These are phyloP conservation scores for Pseudonaja textilis DNA, from an alignment of 2,113 vertebrate species.

Conservation along the genomic window DNA sequence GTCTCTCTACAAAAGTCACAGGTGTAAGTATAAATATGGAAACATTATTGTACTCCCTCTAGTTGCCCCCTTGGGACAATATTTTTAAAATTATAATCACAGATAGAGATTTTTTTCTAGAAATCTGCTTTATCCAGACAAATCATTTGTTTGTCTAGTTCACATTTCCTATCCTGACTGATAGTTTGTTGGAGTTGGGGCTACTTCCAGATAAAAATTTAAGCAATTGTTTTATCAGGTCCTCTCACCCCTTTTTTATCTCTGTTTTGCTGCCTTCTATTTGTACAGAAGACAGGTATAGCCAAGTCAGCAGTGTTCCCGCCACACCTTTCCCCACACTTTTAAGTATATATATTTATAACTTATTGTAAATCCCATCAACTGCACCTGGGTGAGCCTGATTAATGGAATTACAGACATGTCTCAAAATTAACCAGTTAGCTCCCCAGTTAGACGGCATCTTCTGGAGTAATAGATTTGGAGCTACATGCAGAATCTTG, in stretches of 20 bases:
- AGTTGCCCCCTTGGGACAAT: not conserved
- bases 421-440: not conserved
- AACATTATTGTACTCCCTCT: not conserved
- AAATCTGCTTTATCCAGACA: not conserved
- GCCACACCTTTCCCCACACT: not conserved
- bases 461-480: not conserved
- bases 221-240: not conserved
- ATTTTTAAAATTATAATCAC: not conserved
- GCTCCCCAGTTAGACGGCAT: not conserved
- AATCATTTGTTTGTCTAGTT: too few species aligned
- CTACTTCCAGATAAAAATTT: not conserved
- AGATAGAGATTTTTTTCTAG: not conserved
- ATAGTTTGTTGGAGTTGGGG: not conserved
- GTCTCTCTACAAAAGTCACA: not conserved
- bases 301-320: not conserved
- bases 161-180: not conserved
- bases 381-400: not conserved
- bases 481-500: not conserved
- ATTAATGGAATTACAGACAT: not conserved
- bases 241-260: not conserved
- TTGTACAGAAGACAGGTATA: not conserved
- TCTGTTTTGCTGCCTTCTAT: not conserved
- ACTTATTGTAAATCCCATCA: not conserved
- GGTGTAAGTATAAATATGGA: not conserved
- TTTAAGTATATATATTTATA: not conserved